phyloP scores from a whole-genome alignment of 2,888 invertebrate species.

The Meiosimyza decipiens region DNA sequence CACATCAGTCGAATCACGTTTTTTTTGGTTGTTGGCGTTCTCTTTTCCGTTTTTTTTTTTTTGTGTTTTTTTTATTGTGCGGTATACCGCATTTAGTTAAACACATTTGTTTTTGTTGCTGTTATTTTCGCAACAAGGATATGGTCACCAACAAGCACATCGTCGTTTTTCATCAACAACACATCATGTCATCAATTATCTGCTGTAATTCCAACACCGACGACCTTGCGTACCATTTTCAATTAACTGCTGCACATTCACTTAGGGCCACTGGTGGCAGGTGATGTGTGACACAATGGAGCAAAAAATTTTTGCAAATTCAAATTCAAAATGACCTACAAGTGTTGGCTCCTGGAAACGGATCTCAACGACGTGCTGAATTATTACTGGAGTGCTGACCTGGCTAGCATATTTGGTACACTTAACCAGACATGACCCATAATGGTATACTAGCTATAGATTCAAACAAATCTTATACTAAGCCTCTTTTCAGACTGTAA shows the following conservation, averaged over 20 bases:
- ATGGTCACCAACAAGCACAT: slow-evolving; percentile 5
- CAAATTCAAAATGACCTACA: too few species aligned
- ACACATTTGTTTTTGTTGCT: slow-evolving; percentile 1
- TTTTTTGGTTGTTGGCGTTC: neutral
- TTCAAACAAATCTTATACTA: too few species aligned
- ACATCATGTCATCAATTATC: slow-evolving; percentile 34
- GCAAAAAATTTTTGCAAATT: too few species aligned
- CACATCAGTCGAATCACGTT: slow-evolving; percentile 9
- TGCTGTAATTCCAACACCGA: slow-evolving; percentile 25
- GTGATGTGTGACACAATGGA: too few species aligned
- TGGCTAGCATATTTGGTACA: too few species aligned
- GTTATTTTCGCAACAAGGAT: slow-evolving; percentile 7
- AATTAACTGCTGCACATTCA: slow-evolving; percentile 18
- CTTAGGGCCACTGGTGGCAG: too few species aligned
- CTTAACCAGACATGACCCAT: too few species aligned
- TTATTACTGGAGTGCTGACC: too few species aligned
- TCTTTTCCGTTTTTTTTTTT: neutral
- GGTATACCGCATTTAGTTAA: slow-evolving; percentile 23
- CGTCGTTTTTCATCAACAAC: slow-evolving; percentile 19
- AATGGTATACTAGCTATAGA: too few species aligned
- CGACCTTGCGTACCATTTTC: slow-evolving; percentile 23
- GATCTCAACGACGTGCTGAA: too few species aligned
- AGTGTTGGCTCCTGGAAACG: too few species aligned
- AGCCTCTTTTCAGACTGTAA: too few species aligned
- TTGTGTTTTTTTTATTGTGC: slow-evolving; percentile 5